A percentile compares a stretch with the other conserved stretches of the same genome.
Evolutionary conservation across 2,113 vertebrate genomes (phyloP).

Genomic region (Ctenodactylus gundi): DNA sequence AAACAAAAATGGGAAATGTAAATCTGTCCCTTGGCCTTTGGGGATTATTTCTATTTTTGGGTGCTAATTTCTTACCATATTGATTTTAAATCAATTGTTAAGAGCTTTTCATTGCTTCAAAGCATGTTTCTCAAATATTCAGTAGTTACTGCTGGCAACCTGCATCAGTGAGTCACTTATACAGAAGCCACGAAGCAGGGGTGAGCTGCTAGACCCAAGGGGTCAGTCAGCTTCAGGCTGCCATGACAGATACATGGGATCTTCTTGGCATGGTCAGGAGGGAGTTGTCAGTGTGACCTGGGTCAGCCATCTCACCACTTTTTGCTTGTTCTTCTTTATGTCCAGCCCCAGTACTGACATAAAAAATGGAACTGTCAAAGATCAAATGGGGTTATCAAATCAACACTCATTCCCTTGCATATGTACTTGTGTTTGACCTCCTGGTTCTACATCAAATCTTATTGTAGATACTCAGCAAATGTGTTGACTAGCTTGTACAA

Average conservation of each 20-base stretch:
- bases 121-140: constrained; percentile 47
- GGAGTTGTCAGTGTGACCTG: constrained; percentile 9
- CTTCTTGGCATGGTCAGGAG: neutral
- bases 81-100: constrained; percentile 69
- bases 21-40: neutral
- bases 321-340: constrained; percentile 11
- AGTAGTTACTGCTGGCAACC: neutral
- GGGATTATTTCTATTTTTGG: constrained; percentile 55
- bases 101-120: constrained; percentile 65
- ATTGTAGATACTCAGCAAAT: neutral
- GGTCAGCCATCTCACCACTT: neutral
- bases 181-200: neutral
- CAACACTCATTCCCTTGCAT: constrained; percentile 32
- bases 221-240: neutral
- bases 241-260: neutral
- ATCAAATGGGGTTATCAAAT: constrained; percentile 44
- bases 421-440: neutral
- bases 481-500: neutral
- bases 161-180: constrained; percentile 26
- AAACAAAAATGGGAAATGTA: neutral
- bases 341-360: neutral
- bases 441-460: constrained; percentile 18
- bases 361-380: constrained; percentile 15
- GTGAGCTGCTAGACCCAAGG: neutral
- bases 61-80: constrained; percentile 47